Percentiles rank a stretch among this genome's conserved stretches.
phyloP scores from a whole-genome alignment of 2,888 invertebrate species.

The Limnephilus marmoratus region DNA sequence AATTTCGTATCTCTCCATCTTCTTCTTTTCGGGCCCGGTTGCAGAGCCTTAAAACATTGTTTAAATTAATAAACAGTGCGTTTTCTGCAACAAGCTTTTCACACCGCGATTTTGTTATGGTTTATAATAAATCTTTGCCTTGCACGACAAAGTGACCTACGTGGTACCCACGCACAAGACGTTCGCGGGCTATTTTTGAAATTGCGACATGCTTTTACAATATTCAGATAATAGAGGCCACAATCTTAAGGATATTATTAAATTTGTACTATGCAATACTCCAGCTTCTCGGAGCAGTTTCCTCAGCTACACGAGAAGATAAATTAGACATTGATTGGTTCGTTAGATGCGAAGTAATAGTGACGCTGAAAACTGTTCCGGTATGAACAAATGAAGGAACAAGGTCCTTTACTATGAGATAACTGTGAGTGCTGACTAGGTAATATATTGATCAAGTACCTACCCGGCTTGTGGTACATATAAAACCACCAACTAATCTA shows the following conservation, averaged over 20 bases:
- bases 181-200: not conserved
- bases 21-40: no score
- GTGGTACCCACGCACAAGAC: no score
- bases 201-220: not conserved
- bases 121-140: no score
- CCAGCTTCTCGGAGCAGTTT: not conserved
- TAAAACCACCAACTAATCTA: not conserved
- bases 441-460: slow-evolving; percentile 41
- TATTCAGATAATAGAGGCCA: not conserved
- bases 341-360: slow-evolving; percentile 36
- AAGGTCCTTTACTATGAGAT: slow-evolving; percentile 58
- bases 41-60: no score
- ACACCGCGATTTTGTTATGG: no score
- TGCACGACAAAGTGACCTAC: not conserved
- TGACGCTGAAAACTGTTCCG: slow-evolving; percentile 55
- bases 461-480: slow-evolving; percentile 10
- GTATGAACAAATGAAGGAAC: slow-evolving; percentile 62
- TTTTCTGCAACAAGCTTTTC: no score
- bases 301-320: slow-evolving; percentile 24
- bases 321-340: slow-evolving; percentile 29
- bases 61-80: no score
- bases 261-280: not conserved
- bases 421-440: slow-evolving; percentile 24
- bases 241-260: not conserved
- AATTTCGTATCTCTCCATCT: no score